Evolutionary conservation across 2,113 vertebrate species (phyloP).

Genomic region (Tapirus terrestris): DNA sequence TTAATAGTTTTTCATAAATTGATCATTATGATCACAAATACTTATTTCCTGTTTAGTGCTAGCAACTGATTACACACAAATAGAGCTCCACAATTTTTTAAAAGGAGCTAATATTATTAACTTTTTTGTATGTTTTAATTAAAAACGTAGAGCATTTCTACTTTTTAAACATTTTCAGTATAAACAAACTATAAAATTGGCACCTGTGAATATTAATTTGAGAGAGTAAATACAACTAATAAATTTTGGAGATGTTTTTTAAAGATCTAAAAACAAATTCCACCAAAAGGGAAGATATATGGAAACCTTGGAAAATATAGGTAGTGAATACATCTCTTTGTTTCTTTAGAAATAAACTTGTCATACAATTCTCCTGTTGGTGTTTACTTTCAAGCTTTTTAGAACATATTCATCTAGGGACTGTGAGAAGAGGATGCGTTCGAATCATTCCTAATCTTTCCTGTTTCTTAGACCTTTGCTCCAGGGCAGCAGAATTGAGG

Average conservation of each 20-base stretch:
- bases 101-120: background rate
- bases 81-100: background rate
- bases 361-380: background rate
- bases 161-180: background rate
- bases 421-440: background rate
- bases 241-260: background rate
- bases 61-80: background rate
- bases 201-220: background rate
- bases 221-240: background rate
- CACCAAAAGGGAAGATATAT: background rate
- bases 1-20: slow-evolving; percentile 11
- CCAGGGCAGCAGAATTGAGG: background rate
- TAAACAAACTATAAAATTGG: background rate
- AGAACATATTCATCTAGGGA: background rate
- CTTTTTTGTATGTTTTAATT: background rate
- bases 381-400: background rate
- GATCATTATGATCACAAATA: background rate
- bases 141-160: background rate
- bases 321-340: background rate
- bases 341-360: background rate
- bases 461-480: background rate
- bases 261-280: background rate
- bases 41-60: background rate
- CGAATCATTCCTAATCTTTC: background rate
- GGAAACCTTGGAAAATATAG: background rate